phyloP scores from a whole-genome alignment of 2,797 vertebrate species.

The Pygocentrus nattereri region DNA sequence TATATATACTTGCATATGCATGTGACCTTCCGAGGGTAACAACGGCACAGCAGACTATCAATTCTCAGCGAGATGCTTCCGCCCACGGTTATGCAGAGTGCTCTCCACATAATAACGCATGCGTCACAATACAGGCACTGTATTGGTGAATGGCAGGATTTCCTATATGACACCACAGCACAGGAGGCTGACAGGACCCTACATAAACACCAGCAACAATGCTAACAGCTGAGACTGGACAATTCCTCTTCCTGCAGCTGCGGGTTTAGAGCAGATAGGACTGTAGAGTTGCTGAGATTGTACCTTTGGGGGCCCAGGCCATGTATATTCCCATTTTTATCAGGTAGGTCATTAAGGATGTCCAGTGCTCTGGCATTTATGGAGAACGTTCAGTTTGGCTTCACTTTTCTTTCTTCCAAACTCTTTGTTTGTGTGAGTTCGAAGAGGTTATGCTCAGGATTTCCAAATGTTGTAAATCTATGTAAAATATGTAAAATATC shows the following conservation, averaged over 20 bases:
- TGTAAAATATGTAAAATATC: too few relatives aligned
- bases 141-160: not conserved
- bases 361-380: not conserved
- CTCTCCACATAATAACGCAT: not conserved
- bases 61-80: not conserved
- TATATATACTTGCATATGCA: not conserved
- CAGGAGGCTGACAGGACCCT: not conserved
- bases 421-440: too few relatives aligned
- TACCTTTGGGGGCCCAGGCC: not conserved
- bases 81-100: not conserved
- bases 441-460: too few relatives aligned
- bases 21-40: not conserved
- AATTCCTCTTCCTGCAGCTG: slow-evolving; percentile 1
- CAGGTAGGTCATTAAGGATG: not conserved
- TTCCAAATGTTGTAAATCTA: too few relatives aligned
- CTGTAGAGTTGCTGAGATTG: slow-evolving; percentile 1
- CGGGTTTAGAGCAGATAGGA: not conserved
- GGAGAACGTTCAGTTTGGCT: not conserved
- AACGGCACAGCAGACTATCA: not conserved
- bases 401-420: too few relatives aligned
- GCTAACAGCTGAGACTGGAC: not conserved
- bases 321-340: not conserved
- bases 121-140: not conserved
- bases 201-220: not conserved
- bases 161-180: slow-evolving; percentile 1